A percentile compares a stretch with the other conserved stretches of the same genome.
phyloP scores from a whole-genome alignment of 2,888 invertebrate species.

The Tachina grossa region DNA sequence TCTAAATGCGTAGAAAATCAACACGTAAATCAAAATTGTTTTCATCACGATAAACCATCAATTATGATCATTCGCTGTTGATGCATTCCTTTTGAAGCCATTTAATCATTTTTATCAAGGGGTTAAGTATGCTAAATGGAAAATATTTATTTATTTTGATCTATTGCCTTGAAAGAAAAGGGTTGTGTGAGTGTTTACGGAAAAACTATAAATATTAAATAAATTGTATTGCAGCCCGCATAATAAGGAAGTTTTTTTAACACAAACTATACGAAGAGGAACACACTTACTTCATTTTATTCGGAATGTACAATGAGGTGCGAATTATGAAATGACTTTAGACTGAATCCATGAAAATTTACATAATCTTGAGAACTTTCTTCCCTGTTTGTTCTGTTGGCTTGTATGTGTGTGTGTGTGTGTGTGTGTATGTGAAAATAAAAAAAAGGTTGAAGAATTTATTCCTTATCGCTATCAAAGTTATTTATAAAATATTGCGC shows the following conservation, averaged over 20 bases:
- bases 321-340: conserved; percentile 65
- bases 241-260: conserved; percentile 59
- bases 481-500: conserved; percentile 45
- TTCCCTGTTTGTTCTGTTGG: not conserved
- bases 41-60: conserved; percentile 53
- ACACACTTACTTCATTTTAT: conserved; percentile 44
- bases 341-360: conserved; percentile 44
- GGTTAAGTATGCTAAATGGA: conserved; percentile 61
- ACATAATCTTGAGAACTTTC: conserved; percentile 67
- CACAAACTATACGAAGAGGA: not conserved
- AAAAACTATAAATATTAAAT: conserved; percentile 48
- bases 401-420: not conserved
- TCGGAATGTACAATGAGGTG: conserved; percentile 57
- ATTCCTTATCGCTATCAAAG: conserved; percentile 33
- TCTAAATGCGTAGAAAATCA: conserved; percentile 58
- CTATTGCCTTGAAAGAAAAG: conserved; percentile 27
- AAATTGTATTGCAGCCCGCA: conserved; percentile 57
- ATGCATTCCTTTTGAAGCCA: conserved; percentile 47
- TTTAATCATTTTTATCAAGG: conserved; percentile 49
- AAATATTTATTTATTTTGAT: conserved; percentile 52
- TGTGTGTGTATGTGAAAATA: not conserved
- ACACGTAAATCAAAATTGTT: conserved; percentile 64
- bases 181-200: conserved; percentile 46
- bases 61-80: conserved; percentile 39
- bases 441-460: conserved; percentile 18